Base-by-base conservation (phyloP, 2,888 invertebrate species). In the Drosophila mercatorum region DNA sequence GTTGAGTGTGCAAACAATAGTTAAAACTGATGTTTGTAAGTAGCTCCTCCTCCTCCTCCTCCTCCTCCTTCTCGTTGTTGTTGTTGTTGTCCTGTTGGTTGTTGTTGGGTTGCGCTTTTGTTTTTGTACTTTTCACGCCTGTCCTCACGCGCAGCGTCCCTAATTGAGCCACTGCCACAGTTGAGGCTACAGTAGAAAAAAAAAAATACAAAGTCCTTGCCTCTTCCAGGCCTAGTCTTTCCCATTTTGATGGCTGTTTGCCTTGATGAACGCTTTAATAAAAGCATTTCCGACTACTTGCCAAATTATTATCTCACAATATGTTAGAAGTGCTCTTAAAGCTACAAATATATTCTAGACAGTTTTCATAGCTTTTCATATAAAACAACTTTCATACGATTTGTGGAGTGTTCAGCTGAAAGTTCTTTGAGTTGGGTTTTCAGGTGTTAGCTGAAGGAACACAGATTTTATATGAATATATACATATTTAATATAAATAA, bases 1-100 rank as follows among this genome's bases (percentile, higher is more conserved):
- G 72, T 68, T 26, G 77, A 80, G 83, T 88, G 87, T 76, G 87
- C 83, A 88, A 90, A 88, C 87, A 90, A 87, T 84, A 90, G 87
- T 89, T 87, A 84, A 88, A 88, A 90, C 90, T 88, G 89, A 89
- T 88, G 89, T 83, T 80, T 80, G 74, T 77, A 82, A 89, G 84
- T 79, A 89, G 82, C 83, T 34, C 31, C 6, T 34, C 2, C 31
- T 34, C 31, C 31, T 34, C 6, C 31, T 34, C 31, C 31, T 34
- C 6, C 31, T 31, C 7, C 31, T 31, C 6, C 31, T 77, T 66
- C n/a, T 17, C 17, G 17, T 17, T 17, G 26, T 47, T 57, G 53
- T 66, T 66, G 62, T 44, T 70, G 52, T 58, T 72, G 52, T 28
- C 60, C 47, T 31, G 47, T 26, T 28, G 67, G 44, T 57, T 61